Base-by-base conservation (phyloP, 2,888 invertebrate genomes). In the Polietes domitor region DNA sequence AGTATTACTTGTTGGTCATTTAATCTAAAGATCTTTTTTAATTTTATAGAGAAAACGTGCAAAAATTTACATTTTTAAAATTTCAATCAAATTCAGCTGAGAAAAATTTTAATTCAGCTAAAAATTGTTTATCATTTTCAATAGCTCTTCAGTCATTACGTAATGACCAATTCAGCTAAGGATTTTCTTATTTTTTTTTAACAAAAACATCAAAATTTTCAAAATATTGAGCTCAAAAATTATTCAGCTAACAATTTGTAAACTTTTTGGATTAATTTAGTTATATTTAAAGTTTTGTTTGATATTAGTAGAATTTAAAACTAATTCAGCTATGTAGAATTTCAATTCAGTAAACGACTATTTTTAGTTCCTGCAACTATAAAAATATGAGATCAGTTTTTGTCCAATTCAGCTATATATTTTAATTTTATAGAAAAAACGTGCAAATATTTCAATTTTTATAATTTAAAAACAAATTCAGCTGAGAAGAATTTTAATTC, bases 181-280 rank as follows among this genome's bases (percentile, higher is more conserved):
- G 1, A 1, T n/a, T n/a, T n/a, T n/a, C n/a, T n/a, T n/a, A n/a
- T n/a, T n/a, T n/a, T n/a, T n/a, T n/a, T n/a, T n/a, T n/a, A n/a
- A n/a, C n/a, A n/a, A n/a, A n/a, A n/a, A n/a, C n/a, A n/a, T n/a
- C n/a, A n/a, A n/a, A n/a, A n/a, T n/a, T n/a, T n/a, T 24, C 21
- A 58, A 2, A 24, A 24, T 24, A 58, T 58, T 58, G 24, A 58
- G 55, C 24, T 24, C 2, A 21, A 5, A 9, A 58, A 32, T 15
- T 24, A 58, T 58, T 58, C 55, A 58, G 55, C 55, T 58, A 24
- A 24, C 24, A 24, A 58, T n/a, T n/a, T n/a, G n/a, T 6, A 32
- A 32, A 32, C 5, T 32, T 32, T n/a, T n/a, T 47, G 12, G 4
- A 9, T 47, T 47, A n/a, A 47, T 47, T 47, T 47, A 5, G 9